Evolutionary conservation across 1,140 invertebrate species (phyloP), one percentile per base, ranked within the genome.

Genomic region (Aphelenchoides besseyi): DNA sequence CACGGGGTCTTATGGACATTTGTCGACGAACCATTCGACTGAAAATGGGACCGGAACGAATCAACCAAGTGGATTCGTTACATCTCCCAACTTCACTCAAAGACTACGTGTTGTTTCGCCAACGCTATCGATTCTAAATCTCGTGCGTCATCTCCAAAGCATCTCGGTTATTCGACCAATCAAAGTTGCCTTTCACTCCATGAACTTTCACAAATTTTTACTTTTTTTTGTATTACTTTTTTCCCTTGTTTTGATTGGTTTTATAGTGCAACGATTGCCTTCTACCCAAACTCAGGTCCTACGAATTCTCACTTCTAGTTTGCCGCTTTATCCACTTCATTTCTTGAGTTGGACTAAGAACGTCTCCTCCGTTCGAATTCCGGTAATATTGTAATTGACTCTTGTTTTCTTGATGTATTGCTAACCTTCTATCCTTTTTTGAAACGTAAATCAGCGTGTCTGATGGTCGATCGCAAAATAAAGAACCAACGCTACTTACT

Each of bases 1-100:
- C 76, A 3, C 62, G 78, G n/a, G 55, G 69, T 16, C n/a, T 78
- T 18, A 78, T 78, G 78, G 76, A 80, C 26, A 74, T 78, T 16
- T 78, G 76, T 28, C 73, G 76, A 5, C 53, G 74, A 1, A 63
- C 79, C 1, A 78, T 78, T 32, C 78, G 76, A 2, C 37, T 80
- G 3, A 36, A 76, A 35, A 12, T 81, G 26, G 79, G 79, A 5
- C 64, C 41, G 8, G 28, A 72, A 8, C 52, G 73, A 26, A 35
- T 84, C 16, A 55, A 71, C 3, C 32, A 59, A 9, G 68, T 84
- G 26, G 63, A 79, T 1, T 74, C 80, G 54, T 68, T 82, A 33
- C 54, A 59, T 5, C 55, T 82, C 32, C 80, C 80, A 9, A 71
- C 72, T 26, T 61, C 57, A n/a, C 73, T 82, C 12, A 76, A 70